Evolutionary conservation across 2,888 invertebrate genomes (phyloP).

Genomic region (Sarcophaga carnaria): DNA sequence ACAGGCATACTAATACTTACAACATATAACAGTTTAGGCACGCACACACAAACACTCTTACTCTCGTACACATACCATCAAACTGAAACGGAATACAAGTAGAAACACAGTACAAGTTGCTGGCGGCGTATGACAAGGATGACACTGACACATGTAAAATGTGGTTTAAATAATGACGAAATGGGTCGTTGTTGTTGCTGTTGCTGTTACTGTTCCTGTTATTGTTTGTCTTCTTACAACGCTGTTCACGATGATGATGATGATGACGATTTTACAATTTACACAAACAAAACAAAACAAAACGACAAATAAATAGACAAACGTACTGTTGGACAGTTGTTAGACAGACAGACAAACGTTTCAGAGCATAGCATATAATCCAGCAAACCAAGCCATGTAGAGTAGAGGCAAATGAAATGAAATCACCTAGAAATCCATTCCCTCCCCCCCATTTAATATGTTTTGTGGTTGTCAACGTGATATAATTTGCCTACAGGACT

Average conservation of each 20-base stretch:
- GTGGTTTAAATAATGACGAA: slow-evolving; percentile 80
- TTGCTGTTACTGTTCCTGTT: not conserved
- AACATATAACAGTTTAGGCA: not conserved
- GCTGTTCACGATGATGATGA: slow-evolving; percentile 29
- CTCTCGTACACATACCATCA: not conserved
- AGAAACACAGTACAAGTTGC: slow-evolving; percentile 9
- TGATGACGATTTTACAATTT: slow-evolving; percentile 29
- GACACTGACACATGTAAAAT: slow-evolving; percentile 79
- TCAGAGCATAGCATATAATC: slow-evolving; percentile 19
- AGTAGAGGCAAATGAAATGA: slow-evolving; percentile 30
- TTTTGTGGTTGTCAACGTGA: slow-evolving; percentile 61
- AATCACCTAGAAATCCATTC: slow-evolving; percentile 47
- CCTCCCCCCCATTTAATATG: slow-evolving; percentile 35
- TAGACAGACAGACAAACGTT: slow-evolving; percentile 10
- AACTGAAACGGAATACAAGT: slow-evolving; percentile 15
- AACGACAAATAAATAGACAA: slow-evolving; percentile 42
- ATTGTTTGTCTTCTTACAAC: slow-evolving; percentile 55
- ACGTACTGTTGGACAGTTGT: slow-evolving; percentile 18
- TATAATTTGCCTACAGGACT: slow-evolving; percentile 67
- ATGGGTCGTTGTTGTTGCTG: slow-evolving; percentile 62
- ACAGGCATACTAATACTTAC: not conserved
- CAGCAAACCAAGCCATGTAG: not conserved
- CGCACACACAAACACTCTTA: not conserved
- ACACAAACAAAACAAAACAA: slow-evolving; percentile 42
- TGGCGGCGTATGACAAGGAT: slow-evolving; percentile 64